phyloP scores from a whole-genome alignment of 23 tunicate species.

The Aplidium turbinatum region DNA sequence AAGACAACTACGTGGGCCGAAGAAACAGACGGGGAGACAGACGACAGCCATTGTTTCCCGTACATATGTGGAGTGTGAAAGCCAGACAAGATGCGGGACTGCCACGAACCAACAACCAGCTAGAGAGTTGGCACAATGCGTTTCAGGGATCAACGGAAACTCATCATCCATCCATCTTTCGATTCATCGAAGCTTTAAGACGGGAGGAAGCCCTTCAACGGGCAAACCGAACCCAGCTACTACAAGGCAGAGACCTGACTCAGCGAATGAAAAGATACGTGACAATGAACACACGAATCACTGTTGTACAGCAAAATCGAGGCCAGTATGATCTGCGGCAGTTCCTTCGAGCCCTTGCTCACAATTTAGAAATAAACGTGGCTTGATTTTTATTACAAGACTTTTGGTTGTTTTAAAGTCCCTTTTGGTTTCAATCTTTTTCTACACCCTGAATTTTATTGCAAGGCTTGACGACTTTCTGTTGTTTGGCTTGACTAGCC shows the following conservation, averaged over 20 bases:
- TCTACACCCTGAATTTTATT: no score
- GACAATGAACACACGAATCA: background rate
- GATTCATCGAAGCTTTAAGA: constrained; percentile 15
- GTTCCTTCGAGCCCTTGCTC: no score
- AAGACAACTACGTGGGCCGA: background rate
- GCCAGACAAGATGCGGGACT: constrained; percentile 1
- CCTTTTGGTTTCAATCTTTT: no score
- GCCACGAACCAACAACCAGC: constrained; percentile 3
- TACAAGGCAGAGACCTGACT: constrained; percentile 10
- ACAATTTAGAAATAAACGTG: no score
- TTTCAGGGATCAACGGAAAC: constrained; percentile 9
- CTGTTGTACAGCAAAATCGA: constrained; percentile 12
- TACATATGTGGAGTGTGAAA: constrained; percentile 11
- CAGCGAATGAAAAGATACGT: constrained; percentile 1
- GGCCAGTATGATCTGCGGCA: no score
- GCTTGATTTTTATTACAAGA: no score
- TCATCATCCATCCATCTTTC: background rate
- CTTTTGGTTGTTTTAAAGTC: no score
- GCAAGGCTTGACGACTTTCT: no score
- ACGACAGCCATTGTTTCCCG: background rate
- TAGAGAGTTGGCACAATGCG: no score
- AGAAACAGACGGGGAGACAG: constrained; percentile 11
- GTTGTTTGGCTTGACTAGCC: no score
- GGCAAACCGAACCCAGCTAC: background rate
- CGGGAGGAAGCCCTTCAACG: constrained; percentile 16